A percentile compares a stretch with the other conserved stretches of the same genome.
These are phyloP conservation scores for Oreortyx pictus DNA, from an alignment of 2,797 vertebrate species.

Conservation along the genomic window DNA sequence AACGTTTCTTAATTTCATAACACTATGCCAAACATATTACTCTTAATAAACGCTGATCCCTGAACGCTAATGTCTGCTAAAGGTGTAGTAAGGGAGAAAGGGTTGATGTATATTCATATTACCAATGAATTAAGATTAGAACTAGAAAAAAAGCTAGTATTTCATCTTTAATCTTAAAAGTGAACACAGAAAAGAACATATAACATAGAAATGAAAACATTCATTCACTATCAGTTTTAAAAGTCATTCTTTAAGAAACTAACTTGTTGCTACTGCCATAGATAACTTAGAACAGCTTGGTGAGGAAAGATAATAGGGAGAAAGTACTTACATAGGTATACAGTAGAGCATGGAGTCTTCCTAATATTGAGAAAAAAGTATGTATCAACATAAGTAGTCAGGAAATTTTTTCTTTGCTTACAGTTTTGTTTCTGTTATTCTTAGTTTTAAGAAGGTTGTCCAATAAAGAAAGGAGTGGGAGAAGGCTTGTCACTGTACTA, in stretches of 20 bases:
- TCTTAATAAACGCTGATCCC: not conserved
- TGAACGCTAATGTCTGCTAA: not conserved
- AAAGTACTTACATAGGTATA: not conserved
- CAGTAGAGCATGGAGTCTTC: not conserved
- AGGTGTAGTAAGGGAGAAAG: accelerated
- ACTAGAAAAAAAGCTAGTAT: not conserved
- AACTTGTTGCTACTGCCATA: not conserved
- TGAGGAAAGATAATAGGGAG: not conserved
- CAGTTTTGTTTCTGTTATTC: not conserved
- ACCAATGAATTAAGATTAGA: not conserved
- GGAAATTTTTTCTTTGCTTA: not conserved
- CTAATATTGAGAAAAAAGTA: not conserved
- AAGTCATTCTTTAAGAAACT: not conserved
- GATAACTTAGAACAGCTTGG: not conserved
- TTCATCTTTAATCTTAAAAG: not conserved
- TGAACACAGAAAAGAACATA: not conserved
- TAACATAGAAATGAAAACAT: not conserved
- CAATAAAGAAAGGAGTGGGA: not conserved
- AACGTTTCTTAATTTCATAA: not conserved
- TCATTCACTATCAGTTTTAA: not conserved
- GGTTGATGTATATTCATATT: not conserved
- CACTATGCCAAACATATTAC: not conserved
- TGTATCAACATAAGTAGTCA: not conserved
- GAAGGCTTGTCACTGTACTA: not conserved
- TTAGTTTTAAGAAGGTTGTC: not conserved